These are phyloP conservation scores for Notechis scutatus DNA, from an alignment of 2,113 vertebrate genomes.

Conservation along the genomic window DNA sequence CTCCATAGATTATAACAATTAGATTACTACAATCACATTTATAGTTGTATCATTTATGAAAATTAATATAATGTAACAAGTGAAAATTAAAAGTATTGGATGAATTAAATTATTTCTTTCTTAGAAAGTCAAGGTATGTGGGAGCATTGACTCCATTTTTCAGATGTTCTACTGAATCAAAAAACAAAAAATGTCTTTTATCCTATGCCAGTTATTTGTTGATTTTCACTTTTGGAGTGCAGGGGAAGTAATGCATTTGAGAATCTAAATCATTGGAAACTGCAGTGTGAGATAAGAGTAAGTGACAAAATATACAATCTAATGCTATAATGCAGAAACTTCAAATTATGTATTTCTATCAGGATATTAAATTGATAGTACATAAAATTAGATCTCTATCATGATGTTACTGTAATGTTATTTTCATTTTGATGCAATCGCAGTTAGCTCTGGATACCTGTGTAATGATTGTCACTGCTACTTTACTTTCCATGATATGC, in stretches of 20 bases:
- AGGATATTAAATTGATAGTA: not conserved
- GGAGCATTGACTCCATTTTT: not conserved
- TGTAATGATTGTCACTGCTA: not conserved
- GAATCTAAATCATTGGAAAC: not conserved
- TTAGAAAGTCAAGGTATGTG: not conserved
- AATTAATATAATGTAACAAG: not conserved
- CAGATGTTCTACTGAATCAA: rapidly evolving
- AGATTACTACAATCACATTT: not conserved
- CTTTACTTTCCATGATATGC: not conserved
- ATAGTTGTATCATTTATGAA: not conserved
- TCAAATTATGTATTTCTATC: not conserved
- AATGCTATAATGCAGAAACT: not conserved
- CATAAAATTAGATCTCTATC: not conserved
- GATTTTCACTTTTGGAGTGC: not conserved
- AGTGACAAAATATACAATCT: not conserved
- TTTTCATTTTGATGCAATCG: not conserved
- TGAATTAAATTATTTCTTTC: not conserved
- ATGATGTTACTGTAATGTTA: not conserved
- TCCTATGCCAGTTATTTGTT: not conserved
- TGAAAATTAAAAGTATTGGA: not conserved
- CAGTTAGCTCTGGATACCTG: not conserved
- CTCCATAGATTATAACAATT: not conserved
- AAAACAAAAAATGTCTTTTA: not conserved
- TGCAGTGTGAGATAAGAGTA: not conserved
- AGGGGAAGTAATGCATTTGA: not conserved